phyloP scores from a whole-genome alignment of 1,140 invertebrate species.

The Hylyphantes graminicola region DNA sequence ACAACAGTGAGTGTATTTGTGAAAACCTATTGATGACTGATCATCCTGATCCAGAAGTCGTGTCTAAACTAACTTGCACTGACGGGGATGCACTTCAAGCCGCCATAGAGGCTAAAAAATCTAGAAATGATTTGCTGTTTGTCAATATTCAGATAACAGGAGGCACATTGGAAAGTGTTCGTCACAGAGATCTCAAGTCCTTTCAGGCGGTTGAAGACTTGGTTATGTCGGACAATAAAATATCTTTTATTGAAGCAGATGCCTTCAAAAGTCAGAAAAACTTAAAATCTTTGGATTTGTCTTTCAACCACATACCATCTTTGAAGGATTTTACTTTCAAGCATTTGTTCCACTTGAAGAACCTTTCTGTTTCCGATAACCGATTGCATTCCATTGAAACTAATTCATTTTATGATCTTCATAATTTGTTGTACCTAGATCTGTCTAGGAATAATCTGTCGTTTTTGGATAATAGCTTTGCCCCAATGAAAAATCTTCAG shows the following conservation, averaged over 20 bases:
- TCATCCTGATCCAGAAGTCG: background rate
- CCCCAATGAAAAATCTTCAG: conserved; percentile 20
- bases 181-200: background rate
- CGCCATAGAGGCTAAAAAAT: conserved; percentile 6
- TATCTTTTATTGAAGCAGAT: conserved; percentile 20
- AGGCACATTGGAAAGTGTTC: background rate
- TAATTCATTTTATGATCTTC: conserved; percentile 26
- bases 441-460: conserved; percentile 41
- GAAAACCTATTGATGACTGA: conserved; percentile 6
- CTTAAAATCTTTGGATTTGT: conserved; percentile 44
- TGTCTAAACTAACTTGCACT: conserved; percentile 24
- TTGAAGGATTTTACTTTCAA: conserved; percentile 22
- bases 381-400: conserved; percentile 23
- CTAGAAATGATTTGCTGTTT: conserved; percentile 24
- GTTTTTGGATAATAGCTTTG: conserved; percentile 10
- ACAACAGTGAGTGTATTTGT: conserved; percentile 35
- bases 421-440: conserved; percentile 40
- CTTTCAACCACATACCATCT: conserved; percentile 21
- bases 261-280: conserved; percentile 34
- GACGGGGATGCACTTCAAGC: conserved; percentile 26
- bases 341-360: conserved; percentile 20
- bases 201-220: conserved; percentile 23
- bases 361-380: conserved; percentile 49
- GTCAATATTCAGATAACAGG: background rate
- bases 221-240: conserved; percentile 37